Base-by-base conservation (phyloP, 2,113 vertebrate species). In the Prolemur simus region DNA sequence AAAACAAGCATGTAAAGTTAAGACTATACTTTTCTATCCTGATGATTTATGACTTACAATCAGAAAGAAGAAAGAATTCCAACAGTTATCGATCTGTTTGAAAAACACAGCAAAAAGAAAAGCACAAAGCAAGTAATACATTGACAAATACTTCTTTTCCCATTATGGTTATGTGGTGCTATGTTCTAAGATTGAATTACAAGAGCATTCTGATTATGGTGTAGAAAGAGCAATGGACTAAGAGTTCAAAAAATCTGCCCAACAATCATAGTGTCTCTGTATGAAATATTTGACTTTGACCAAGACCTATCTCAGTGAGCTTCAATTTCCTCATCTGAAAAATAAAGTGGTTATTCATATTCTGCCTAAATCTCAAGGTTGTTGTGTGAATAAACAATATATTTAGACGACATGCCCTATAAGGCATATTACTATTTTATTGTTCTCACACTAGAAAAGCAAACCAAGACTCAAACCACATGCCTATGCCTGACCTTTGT, bases 1-100 rank as follows among this genome's bases (percentile, higher is more conserved):
- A 88, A 96, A 83, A 82, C 42, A 68, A 94, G 68, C n/a, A 92
- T n/a, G 93, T 89, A 91, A 89, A 95, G 13, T 58, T 78, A 89
- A 92, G 32, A 47, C 9, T 54, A 27, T 32, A 90, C 5, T 89
- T 37, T 63, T 89, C 14, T 77, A 60, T 21, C 14, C 66, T 45
- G 8, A 63, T 80, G 29, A 71, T 13, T n/a, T 39, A 0, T 71
- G 52, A 73, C 69, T 71, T 63, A 90, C 8, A 0, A 95, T 80
- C 5, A 80, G 12, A 63, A 92, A 32, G 56, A 91, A 88, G 37
- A 90, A 94, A 83, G 32, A 92, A 90, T 54, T 80, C 69, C 56
- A 71, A 74, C 27, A 94, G 2, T 47, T 82, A 69, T 15, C 27
- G 90, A 82, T 83, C 74, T 90, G 12, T 37, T 84, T 89, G 45